Evolutionary conservation across 2,797 vertebrate species (phyloP), one percentile per base, ranked within the genome.

Genomic region (Enteromius thamalakanensis): DNA sequence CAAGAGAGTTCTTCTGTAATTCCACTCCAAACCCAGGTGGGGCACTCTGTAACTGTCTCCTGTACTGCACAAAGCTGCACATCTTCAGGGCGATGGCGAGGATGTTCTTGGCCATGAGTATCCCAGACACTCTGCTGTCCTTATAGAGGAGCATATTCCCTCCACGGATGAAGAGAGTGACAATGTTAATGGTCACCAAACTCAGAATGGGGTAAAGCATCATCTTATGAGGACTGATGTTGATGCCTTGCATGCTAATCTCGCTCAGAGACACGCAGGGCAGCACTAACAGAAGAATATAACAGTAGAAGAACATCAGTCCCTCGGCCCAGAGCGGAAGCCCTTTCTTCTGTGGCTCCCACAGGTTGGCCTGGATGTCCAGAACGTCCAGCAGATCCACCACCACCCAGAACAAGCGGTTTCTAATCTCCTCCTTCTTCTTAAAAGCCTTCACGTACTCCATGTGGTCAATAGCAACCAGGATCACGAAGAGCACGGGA

Each of bases 311-410:
- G 90, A 96, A 96, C 95, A 96, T 96, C 80, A 96, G 89, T 11
- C 94, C 94, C 83, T 96, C 95, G 0, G 95, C 94, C 95, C 96
- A 95, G 51, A 95, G 85, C 0, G 94, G 96, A 21, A 96, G 89
- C 12, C 94, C 95, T 84, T 95, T 96, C 92, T 96, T 96, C 79
- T 96, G 96, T 26, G 96, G 95, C 86, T 96, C 94, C 95, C 94
- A 95, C 58, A 97, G 91, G 90, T 95, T 96, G 70, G 96, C 96
- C 88, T 97, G 96, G 87, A 97, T 95, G 89, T 97, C 96, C 92
- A 97, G 87, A 64, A 97, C 91, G 0, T 97, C 96, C 87, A 97
- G 90, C 90, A 97, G 90, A 91, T 97, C 96, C 87, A 97, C 94
- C 81, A 97, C 96, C 81, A 97, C 96, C 96, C 96, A 96, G 88